Percentiles rank a stretch among this genome's conserved stretches.
Evolutionary conservation across 2,888 invertebrate genomes (phyloP).

Genomic region (Lasioglossum villosulum): DNA sequence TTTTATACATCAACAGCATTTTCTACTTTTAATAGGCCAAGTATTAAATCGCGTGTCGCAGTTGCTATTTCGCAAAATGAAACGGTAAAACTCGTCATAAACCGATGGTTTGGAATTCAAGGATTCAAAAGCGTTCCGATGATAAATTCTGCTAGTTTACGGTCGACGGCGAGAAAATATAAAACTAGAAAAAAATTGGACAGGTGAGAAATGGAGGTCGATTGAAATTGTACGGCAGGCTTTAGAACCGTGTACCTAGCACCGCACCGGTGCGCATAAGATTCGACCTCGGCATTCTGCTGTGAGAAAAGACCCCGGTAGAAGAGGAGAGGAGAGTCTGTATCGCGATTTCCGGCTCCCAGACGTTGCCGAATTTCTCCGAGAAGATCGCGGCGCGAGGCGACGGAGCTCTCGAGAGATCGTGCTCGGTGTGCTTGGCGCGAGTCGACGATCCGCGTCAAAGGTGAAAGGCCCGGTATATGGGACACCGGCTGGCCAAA

Average conservation of each 20-base stretch:
- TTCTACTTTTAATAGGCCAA: not conserved
- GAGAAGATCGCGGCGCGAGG: constrained; percentile 44
- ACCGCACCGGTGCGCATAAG: not conserved
- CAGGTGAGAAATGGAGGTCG: not conserved
- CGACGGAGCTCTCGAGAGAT: constrained; percentile 38
- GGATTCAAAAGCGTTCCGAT: not conserved
- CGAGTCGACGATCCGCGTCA: constrained; percentile 61
- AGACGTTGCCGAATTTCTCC: constrained; percentile 21
- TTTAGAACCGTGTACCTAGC: not conserved
- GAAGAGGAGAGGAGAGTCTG: not conserved
- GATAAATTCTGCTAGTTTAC: not conserved
- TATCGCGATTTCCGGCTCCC: constrained; percentile 5
- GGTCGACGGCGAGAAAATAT: not conserved
- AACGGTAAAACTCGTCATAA: not conserved
- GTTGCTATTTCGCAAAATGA: not conserved
- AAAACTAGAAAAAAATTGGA: not conserved
- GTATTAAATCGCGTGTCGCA: not conserved
- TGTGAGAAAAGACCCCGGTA: not conserved
- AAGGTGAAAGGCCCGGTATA: constrained; percentile 83
- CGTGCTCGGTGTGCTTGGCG: constrained; percentile 26
- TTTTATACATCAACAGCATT: not conserved
- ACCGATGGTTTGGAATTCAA: not conserved
- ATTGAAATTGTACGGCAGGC: not conserved
- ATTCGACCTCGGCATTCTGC: not conserved
- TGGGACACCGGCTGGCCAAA: constrained; percentile 77